These are phyloP conservation scores for Omphaloscelis lunosa DNA, from an alignment of 2,888 invertebrate species.

Conservation along the genomic window DNA sequence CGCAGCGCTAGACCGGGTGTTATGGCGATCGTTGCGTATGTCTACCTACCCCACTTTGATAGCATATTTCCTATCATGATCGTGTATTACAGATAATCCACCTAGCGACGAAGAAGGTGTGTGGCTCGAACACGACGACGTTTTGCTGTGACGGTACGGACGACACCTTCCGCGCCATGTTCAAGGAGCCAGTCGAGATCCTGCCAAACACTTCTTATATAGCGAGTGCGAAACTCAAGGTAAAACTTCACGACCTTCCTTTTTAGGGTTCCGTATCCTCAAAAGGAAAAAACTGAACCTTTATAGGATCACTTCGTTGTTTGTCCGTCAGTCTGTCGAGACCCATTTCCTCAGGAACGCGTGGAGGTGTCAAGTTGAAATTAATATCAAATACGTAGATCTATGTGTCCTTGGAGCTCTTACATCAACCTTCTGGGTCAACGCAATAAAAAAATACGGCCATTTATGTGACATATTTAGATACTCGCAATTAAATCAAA, in stretches of 20 bases:
- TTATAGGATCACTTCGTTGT: too few species aligned
- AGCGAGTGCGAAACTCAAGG: slow-evolving; percentile 93
- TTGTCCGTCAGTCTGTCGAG: too few species aligned
- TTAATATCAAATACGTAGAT: too few species aligned
- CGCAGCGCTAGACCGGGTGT: background rate
- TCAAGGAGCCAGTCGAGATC: slow-evolving; percentile 96
- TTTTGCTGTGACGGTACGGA: slow-evolving; percentile 95
- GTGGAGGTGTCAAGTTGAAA: too few species aligned
- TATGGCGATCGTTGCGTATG: background rate
- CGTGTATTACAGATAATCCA: slow-evolving; percentile 92
- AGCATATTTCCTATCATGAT: background rate
- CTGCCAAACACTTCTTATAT: slow-evolving; percentile 94
- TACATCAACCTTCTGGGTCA: too few species aligned
- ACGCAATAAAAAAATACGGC: too few species aligned
- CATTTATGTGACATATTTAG: too few species aligned
- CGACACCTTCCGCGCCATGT: slow-evolving; percentile 94
- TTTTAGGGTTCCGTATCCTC: background rate
- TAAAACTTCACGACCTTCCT: background rate
- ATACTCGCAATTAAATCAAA: too few species aligned
- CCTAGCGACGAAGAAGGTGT: slow-evolving; percentile 93
- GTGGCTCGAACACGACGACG: slow-evolving; percentile 93
- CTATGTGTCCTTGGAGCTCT: too few species aligned
- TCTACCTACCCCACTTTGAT: background rate
- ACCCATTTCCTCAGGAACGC: too few species aligned
- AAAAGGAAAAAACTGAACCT: too few species aligned